Evolutionary conservation across 2,113 vertebrate species (phyloP).

Genomic region (Colistium nudipinnis): DNA sequence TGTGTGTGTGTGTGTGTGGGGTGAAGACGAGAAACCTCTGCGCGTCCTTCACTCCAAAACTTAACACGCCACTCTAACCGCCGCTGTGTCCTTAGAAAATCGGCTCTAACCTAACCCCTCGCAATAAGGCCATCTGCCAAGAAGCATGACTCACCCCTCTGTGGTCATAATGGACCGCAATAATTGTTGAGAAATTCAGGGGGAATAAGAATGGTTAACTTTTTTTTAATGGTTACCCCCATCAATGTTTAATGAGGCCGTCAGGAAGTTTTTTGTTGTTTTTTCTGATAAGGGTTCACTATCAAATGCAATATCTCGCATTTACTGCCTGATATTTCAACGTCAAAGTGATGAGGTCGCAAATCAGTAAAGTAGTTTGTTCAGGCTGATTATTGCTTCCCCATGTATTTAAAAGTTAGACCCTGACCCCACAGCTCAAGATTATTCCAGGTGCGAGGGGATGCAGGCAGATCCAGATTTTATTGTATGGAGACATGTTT

Average conservation of each 20-base stretch:
- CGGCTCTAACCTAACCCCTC: conserved; percentile 34
- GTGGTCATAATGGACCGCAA: conserved; percentile 48
- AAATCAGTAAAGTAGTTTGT: neutral
- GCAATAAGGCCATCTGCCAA: conserved; percentile 18
- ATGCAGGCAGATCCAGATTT: no score
- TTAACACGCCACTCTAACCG: conserved; percentile 64
- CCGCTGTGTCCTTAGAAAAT: conserved; percentile 25
- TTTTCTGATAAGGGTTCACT: conserved; percentile 31
- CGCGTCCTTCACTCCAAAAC: conserved; percentile 41
- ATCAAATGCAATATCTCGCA: neutral
- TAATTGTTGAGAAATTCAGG: conserved; percentile 12
- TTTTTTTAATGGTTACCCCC: neutral
- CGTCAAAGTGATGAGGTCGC: neutral
- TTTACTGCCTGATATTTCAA: neutral
- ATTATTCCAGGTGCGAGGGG: no score
- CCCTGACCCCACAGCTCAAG: neutral
- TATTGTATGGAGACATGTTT: no score
- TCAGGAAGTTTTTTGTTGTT: no score
- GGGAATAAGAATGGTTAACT: neutral
- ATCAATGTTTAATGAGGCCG: conserved; percentile 39
- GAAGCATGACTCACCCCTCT: conserved; percentile 44
- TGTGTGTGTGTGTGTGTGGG: conserved; percentile 21
- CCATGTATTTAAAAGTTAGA: neutral
- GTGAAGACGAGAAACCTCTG: conserved; percentile 48
- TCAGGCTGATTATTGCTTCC: neutral